Evolutionary conservation across 1,140 invertebrate species (phyloP).

Genomic region (Zaprionus taronus): DNA sequence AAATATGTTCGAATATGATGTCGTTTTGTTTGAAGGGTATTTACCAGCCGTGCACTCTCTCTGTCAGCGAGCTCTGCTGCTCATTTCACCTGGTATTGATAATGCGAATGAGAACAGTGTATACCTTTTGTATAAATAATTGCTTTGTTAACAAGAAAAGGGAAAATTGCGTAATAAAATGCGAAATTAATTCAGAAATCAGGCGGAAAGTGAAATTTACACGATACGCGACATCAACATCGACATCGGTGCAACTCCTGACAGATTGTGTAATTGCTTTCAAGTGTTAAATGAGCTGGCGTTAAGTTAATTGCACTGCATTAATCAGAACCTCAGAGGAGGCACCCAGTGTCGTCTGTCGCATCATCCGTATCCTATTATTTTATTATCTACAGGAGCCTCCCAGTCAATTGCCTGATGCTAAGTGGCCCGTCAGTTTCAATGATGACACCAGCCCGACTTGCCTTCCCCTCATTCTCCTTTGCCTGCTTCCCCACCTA

Average conservation of each 20-base stretch:
- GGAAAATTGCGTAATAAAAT: not conserved
- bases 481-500: not conserved
- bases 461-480: not conserved
- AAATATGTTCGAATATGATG: not conserved
- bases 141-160: constrained; percentile 1
- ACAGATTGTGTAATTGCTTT: constrained; percentile 37
- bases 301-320: constrained; percentile 54
- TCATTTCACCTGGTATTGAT: not conserved
- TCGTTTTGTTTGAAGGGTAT: not conserved
- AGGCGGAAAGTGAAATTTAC: not conserved
- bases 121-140: constrained; percentile 38
- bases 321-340: constrained; percentile 39
- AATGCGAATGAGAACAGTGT: not conserved
- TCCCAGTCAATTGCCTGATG: constrained; percentile 4
- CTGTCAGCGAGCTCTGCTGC: not conserved
- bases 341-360: not conserved
- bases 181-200: constrained; percentile 14
- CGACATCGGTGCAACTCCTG: not conserved
- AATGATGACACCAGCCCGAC: not conserved
- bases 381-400: constrained; percentile 3
- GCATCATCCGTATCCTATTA: constrained; percentile 20
- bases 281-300: constrained; percentile 41
- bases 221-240: constrained; percentile 4
- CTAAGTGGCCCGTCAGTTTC: constrained; percentile 3
- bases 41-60: not conserved